Conservation (phyloP, 37 sponge, comb jelly and placozoan species). For the Spongilla lacustris region DNA sequence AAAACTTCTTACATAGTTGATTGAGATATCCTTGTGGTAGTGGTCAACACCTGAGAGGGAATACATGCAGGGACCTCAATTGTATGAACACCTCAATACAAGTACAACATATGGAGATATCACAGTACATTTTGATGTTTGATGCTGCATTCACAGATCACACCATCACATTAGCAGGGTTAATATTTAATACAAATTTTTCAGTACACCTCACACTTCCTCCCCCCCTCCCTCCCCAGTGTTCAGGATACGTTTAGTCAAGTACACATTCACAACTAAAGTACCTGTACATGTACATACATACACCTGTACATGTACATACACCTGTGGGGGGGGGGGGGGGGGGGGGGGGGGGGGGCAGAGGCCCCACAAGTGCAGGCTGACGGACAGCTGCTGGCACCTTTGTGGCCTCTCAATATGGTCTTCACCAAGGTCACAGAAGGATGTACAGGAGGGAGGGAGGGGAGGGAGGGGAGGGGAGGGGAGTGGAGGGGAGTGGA, state of each 20-base stretch:
- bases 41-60: constrained; percentile 55
- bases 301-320: background rate
- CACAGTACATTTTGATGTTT: constrained; percentile 1
- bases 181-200: too few species aligned
- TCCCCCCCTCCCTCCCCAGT: background rate
- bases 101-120: background rate
- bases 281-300: background rate
- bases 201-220: constrained; percentile 1
- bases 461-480: too few species aligned
- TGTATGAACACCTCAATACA: constrained; percentile 1
- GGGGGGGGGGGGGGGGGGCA: too few species aligned
- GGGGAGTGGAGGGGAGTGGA: too few species aligned
- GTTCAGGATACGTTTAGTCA: background rate
- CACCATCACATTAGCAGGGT: constrained; percentile 1
- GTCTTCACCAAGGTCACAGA: too few species aligned
- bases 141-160: constrained; percentile 1
- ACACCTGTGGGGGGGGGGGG: too few species aligned
- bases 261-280: constrained; percentile 1
- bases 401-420: too few species aligned
- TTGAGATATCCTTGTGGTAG: constrained; percentile 59
- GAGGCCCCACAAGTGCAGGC: too few species aligned
- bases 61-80: background rate
- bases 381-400: too few species aligned
- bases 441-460: too few species aligned
- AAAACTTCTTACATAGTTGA: constrained; percentile 61